Evolutionary conservation across 2,888 invertebrate species (phyloP).

Genomic region (Nomada fabriciana): DNA sequence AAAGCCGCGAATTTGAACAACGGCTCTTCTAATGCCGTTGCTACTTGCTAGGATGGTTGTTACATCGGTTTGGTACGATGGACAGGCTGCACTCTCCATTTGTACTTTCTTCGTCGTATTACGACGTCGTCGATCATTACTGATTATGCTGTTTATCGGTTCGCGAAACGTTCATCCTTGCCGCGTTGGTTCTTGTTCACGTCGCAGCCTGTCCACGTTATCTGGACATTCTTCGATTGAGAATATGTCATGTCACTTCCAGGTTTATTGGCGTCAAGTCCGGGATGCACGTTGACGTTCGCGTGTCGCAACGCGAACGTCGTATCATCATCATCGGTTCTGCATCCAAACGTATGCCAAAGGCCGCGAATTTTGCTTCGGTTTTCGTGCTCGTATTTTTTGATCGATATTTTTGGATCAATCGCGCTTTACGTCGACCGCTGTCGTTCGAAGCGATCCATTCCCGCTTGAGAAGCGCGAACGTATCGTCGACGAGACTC

Average conservation of each 20-base stretch:
- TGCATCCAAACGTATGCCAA: slow-evolving; percentile 82
- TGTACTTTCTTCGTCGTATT: slow-evolving; percentile 10
- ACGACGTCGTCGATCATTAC: not conserved
- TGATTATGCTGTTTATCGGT: not conserved
- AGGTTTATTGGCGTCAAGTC: slow-evolving; percentile 70
- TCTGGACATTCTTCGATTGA: slow-evolving; percentile 53
- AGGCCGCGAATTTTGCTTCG: slow-evolving; percentile 77
- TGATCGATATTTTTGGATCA: slow-evolving; percentile 20
- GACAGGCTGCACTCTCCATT: not conserved
- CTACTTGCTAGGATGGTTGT: slow-evolving; percentile 61
- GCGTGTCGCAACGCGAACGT: slow-evolving; percentile 37
- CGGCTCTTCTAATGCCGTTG: slow-evolving; percentile 73
- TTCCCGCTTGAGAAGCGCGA: slow-evolving; percentile 45
- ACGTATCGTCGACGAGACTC: slow-evolving; percentile 7
- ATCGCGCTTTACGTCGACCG: slow-evolving; percentile 27
- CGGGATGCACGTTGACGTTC: slow-evolving; percentile 66
- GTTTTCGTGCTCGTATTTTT: slow-evolving; percentile 28
- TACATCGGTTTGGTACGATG: slow-evolving; percentile 2
- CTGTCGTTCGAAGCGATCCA: slow-evolving; percentile 53
- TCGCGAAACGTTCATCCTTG: slow-evolving; percentile 17
- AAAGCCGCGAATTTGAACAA: slow-evolving; percentile 79
- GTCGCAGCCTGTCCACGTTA: slow-evolving; percentile 36
- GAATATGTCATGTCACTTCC: slow-evolving; percentile 65
- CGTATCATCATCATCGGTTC: slow-evolving; percentile 67
- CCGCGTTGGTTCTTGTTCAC: slow-evolving; percentile 55